phyloP scores from a whole-genome alignment of 2,113 vertebrate genomes.

The Cairina moschata region DNA sequence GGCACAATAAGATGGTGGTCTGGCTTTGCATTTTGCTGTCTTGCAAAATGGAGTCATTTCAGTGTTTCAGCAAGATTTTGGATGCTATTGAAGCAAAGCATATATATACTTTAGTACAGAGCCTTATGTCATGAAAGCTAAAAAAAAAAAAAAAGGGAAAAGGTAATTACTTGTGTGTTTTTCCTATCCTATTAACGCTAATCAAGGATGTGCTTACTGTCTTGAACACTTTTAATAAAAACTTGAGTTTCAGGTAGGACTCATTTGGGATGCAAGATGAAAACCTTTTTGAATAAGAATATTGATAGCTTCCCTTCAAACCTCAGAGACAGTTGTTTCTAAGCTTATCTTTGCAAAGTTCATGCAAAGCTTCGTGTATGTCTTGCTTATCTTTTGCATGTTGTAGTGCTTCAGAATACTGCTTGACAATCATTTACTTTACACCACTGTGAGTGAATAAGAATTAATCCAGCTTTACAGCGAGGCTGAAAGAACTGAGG shows the following conservation, averaged over 20 bases:
- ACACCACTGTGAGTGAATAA: neutral
- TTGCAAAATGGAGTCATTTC: neutral
- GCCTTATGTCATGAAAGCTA: neutral
- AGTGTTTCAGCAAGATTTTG: neutral
- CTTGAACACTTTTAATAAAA: neutral
- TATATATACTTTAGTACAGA: neutral
- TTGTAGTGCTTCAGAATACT: neutral
- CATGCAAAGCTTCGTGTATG: neutral
- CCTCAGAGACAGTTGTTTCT: neutral
- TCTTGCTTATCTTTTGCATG: constrained; percentile 5
- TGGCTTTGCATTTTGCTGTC: neutral
- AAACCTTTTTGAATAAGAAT: neutral
- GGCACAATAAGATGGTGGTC: neutral
- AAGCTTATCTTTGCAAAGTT: constrained; percentile 28
- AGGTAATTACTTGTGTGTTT: neutral
- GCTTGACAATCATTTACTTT: constrained; percentile 13
- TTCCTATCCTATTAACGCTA: neutral
- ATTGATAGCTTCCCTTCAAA: neutral
- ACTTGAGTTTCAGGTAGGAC: neutral
- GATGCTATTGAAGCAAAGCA: neutral
- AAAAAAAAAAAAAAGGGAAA: neutral
- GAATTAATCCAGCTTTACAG: constrained; percentile 46
- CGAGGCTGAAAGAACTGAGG: constrained; percentile 17
- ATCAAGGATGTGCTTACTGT: neutral
- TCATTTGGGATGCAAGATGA: neutral